phyloP scores from a whole-genome alignment of 2,888 invertebrate species.

The Lithodes maja region DNA sequence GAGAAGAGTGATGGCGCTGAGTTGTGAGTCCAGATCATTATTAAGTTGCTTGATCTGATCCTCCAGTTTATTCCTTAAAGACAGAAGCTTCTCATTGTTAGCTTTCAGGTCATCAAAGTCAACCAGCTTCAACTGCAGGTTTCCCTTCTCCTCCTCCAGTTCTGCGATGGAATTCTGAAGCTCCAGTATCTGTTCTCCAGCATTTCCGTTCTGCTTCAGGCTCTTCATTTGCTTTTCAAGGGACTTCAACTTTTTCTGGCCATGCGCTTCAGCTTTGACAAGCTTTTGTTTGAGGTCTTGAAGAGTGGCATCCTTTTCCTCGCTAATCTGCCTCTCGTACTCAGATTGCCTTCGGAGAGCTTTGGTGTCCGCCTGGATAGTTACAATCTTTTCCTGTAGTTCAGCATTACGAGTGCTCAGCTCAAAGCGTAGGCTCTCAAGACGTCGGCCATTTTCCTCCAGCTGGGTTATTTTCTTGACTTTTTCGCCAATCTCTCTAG shows the following conservation, averaged over 20 bases:
- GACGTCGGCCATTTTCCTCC: constrained; percentile 72
- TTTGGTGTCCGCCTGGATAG: constrained; percentile 74
- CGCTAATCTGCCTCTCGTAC: constrained; percentile 81
- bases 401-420: constrained; percentile 73
- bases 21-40: constrained; percentile 76
- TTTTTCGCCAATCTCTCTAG: constrained; percentile 54
- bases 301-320: constrained; percentile 49
- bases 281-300: constrained; percentile 68
- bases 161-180: constrained; percentile 80
- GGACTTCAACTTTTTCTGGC: constrained; percentile 82
- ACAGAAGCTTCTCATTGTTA: constrained; percentile 48
- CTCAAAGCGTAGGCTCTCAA: constrained; percentile 73
- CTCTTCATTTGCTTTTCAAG: constrained; percentile 81
- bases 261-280: constrained; percentile 68
- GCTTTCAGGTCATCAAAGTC: constrained; percentile 81
- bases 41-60: constrained; percentile 70
- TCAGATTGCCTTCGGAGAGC: constrained; percentile 83
- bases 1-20: constrained; percentile 79
- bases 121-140: constrained; percentile 88
- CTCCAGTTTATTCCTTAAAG: constrained; percentile 67
- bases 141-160: constrained; percentile 93
- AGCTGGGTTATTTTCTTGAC: constrained; percentile 68
- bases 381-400: constrained; percentile 77
- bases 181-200: constrained; percentile 71
- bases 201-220: constrained; percentile 74